Percentiles rank a stretch among this genome's conserved stretches.
phyloP scores from a whole-genome alignment of 2,113 vertebrate genomes.

The Rhabdomys dilectus region DNA sequence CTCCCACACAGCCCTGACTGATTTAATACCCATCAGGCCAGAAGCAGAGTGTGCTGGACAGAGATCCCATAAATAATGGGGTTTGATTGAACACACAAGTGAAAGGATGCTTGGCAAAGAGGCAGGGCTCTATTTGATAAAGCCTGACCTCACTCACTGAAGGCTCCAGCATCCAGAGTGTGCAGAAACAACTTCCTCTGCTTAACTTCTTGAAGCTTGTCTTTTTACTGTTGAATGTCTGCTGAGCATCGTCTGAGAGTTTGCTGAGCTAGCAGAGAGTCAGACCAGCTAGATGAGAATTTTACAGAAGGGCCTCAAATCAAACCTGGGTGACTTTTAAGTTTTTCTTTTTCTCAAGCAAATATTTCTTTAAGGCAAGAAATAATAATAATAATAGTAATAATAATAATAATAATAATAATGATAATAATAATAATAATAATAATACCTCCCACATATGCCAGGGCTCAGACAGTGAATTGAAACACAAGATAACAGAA shows the following conservation, averaged over 20 bases:
- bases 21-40: background rate
- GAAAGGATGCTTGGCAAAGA: background rate
- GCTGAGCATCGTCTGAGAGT: background rate
- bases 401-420: background rate
- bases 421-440: background rate
- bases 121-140: background rate
- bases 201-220: background rate
- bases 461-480: background rate
- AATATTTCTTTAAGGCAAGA: conserved; percentile 33
- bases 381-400: background rate
- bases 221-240: background rate
- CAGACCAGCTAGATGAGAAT: background rate
- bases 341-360: background rate
- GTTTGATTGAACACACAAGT: background rate
- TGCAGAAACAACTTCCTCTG: background rate
- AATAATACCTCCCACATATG: background rate
- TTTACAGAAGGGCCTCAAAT: background rate
- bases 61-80: background rate
- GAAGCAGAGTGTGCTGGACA: background rate
- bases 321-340: background rate
- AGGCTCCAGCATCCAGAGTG: background rate
- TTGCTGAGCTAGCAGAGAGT: background rate
- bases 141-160: background rate
- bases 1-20: background rate
- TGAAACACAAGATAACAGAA: background rate